Percentiles rank a stretch among this genome's conserved stretches.
These are phyloP conservation scores for Ceraclea dissimilis DNA, from an alignment of 2,888 invertebrate species.

Conservation along the genomic window DNA sequence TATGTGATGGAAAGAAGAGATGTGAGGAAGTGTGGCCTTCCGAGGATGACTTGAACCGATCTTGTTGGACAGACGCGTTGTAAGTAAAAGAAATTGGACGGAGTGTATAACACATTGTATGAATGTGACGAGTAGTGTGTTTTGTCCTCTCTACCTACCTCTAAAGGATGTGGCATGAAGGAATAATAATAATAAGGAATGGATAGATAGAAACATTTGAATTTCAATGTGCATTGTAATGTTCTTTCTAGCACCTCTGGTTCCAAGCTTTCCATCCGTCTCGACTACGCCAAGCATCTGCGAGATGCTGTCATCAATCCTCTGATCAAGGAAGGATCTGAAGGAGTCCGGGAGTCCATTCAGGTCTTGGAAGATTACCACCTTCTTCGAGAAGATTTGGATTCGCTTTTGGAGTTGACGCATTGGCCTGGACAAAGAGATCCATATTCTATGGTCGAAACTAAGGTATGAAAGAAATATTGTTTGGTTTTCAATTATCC, in stretches of 20 bases:
- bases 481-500: not conserved
- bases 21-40: no score
- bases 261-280: constrained; percentile 71
- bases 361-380: constrained; percentile 75
- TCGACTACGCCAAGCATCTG: constrained; percentile 82
- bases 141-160: no score
- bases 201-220: no score
- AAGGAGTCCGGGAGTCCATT: constrained; percentile 66
- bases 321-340: constrained; percentile 57
- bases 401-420: constrained; percentile 77
- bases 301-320: constrained; percentile 70
- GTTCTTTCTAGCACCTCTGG: constrained; percentile 58
- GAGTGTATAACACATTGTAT: no score
- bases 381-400: constrained; percentile 85
- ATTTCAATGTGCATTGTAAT: no score
- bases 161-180: no score
- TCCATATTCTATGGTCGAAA: constrained; percentile 66
- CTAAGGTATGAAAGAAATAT: constrained; percentile 46
- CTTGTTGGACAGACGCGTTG: no score
- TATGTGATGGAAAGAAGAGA: no score
- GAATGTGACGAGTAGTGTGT: no score
- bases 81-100: no score
- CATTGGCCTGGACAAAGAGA: constrained; percentile 76
- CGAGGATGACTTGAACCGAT: no score
- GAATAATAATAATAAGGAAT: no score